Evolutionary conservation across 2,888 invertebrate species (phyloP), one percentile per base, ranked within the genome.

Genomic region (Patella caerulea): DNA sequence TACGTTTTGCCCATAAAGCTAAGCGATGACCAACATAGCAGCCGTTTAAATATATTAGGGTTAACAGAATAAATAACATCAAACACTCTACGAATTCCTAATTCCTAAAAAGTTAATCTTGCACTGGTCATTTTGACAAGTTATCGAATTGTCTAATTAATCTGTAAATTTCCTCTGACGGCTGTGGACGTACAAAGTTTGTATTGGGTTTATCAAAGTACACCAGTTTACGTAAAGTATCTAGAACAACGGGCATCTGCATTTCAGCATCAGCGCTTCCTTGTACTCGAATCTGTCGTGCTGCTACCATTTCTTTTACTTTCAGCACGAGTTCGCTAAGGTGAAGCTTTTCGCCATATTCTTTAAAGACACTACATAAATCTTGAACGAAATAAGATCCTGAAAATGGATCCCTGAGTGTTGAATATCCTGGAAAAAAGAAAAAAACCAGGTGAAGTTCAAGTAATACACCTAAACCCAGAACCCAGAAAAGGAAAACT

Each of bases 231-330:
- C 65, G 65, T 65, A 65, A 65, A 0, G 65, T 65, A 9, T 65
- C 65, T 15, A 65, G 14, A 19, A 65, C 65, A 65, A 65, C 65
- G 2, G 65, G 65, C 65, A 65, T 65, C 65, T 65, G 65, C 11
- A 65, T 24, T 24, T 65, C 65, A 1, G 24, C 11, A 19, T 14
- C 19, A 15, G 65, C 65, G 11, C 65, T 65, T 12, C 65, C 65
- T 15, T 65, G 65, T 24, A 65, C 65, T 12, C 19, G 12, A 65
- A 24, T 65, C 5, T 65, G 65, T 24, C 65, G 19, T 19, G 65
- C 65, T 65, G 65, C 65, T 65, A 65, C 65, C 65, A 65, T 65
- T 24, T 65, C 65, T 19, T 65, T 65, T 11, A 65, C 65, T 24
- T 65, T 65, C 65, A 65, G 24, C 14, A 65, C 65, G 11, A 65